These are phyloP conservation scores for Raja brachyura DNA, from an alignment of 2,113 vertebrate species.

Conservation along the genomic window DNA sequence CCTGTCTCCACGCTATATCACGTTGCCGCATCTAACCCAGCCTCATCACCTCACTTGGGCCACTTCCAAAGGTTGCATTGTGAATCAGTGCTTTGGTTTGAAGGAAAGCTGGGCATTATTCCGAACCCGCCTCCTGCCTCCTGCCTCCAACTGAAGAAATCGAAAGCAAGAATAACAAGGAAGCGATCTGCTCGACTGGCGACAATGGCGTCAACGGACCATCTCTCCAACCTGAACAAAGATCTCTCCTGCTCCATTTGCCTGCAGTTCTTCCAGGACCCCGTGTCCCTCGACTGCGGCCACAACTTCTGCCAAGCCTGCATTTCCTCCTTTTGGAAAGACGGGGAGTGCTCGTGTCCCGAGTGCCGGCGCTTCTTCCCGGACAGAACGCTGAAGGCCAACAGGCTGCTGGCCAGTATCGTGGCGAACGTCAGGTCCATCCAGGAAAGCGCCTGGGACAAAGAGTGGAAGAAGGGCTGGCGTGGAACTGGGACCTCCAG, in stretches of 20 bases:
- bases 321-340: neutral
- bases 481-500: neutral
- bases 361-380: neutral
- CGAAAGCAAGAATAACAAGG: too few relatives aligned
- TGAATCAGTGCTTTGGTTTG: too few relatives aligned
- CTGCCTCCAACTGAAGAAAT: too few relatives aligned
- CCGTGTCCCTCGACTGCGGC: neutral
- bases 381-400: neutral
- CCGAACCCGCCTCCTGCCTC: too few relatives aligned
- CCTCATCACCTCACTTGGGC: too few relatives aligned
- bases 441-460: fast-evolving
- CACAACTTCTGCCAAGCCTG: neutral
- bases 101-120: too few relatives aligned
- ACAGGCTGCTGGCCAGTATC: neutral
- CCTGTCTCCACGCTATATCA: too few relatives aligned
- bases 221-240: neutral
- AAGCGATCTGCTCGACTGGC: too few relatives aligned
- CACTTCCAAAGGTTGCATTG: too few relatives aligned
- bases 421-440: neutral
- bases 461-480: neutral
- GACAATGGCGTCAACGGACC: neutral
- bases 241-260: neutral
- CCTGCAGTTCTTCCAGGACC: neutral
- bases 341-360: neutral
- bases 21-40: too few relatives aligned